A percentile compares a stretch with the other conserved stretches of the same genome.
Conservation (phyloP, 92 coral and sea anemone species). For the Porites evermanni region DNA sequence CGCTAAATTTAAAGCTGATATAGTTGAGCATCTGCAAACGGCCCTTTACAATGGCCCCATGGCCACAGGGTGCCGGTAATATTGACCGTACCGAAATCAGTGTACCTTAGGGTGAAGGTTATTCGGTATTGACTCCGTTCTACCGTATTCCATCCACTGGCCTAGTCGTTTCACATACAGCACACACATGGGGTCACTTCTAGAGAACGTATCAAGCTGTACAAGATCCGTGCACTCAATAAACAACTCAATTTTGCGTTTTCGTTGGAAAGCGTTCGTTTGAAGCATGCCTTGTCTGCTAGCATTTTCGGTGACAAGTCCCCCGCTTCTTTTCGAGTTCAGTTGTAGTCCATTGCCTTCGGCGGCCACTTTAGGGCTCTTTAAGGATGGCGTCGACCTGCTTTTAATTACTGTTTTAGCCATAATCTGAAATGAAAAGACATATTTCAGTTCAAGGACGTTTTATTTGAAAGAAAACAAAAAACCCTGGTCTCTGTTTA, state of each 20-base stretch:
- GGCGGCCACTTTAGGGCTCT: conserved; percentile 1
- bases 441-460: neutral
- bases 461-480: neutral
- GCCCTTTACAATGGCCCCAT: too few relatives aligned
- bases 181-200: conserved; percentile 93
- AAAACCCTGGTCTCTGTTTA: too few relatives aligned
- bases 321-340: neutral
- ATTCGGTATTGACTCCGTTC: conserved; percentile 95
- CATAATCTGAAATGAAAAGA: conserved; percentile 5
- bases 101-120: conserved; percentile 86
- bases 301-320: neutral
- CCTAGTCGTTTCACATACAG: conserved; percentile 85
- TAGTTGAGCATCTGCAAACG: too few relatives aligned
- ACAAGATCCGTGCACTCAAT: conserved; percentile 83
- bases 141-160: conserved; percentile 93
- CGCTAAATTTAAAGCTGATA: neutral
- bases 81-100: neutral
- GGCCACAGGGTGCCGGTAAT: too few relatives aligned
- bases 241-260: conserved; percentile 76
- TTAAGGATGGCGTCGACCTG: conserved; percentile 23
- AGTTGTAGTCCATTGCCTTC: neutral
- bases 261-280: conserved; percentile 77
- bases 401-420: conserved; percentile 4
- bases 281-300: neutral
- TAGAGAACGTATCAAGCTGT: conserved; percentile 87